Conservation (phyloP, 2,113 vertebrate genomes). For the Ailurus styani region DNA sequence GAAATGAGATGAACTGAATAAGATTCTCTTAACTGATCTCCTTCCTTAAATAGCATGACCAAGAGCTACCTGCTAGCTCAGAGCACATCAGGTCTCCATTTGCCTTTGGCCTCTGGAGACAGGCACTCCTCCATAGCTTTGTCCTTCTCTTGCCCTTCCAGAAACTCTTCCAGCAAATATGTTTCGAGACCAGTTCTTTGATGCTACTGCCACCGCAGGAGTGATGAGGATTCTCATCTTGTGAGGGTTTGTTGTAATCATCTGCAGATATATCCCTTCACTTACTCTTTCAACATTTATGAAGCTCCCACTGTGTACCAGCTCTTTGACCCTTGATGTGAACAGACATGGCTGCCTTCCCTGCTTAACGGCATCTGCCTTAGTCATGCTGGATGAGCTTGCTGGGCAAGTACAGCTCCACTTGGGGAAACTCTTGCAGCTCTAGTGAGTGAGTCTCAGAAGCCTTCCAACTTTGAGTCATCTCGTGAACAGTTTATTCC, state of each 20-base stretch:
- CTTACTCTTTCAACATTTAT: neutral
- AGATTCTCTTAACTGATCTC: neutral
- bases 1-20: neutral
- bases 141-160: neutral
- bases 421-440: neutral
- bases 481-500: neutral
- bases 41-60: neutral
- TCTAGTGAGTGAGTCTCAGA: neutral
- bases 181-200: neutral
- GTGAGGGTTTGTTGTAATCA: neutral
- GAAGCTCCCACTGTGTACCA: neutral
- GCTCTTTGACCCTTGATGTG: accelerated
- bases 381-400: too few relatives aligned
- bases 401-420: neutral
- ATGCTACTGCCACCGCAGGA: neutral
- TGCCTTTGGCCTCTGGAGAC: neutral
- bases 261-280: neutral
- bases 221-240: neutral
- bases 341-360: neutral
- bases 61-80: neutral
- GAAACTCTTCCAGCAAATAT: neutral
- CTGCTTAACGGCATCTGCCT: accelerated
- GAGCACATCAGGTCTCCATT: neutral
- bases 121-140: neutral
- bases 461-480: neutral